Evolutionary conservation across 1,140 invertebrate genomes (phyloP).

Genomic region (Zelostemma sp.): DNA sequence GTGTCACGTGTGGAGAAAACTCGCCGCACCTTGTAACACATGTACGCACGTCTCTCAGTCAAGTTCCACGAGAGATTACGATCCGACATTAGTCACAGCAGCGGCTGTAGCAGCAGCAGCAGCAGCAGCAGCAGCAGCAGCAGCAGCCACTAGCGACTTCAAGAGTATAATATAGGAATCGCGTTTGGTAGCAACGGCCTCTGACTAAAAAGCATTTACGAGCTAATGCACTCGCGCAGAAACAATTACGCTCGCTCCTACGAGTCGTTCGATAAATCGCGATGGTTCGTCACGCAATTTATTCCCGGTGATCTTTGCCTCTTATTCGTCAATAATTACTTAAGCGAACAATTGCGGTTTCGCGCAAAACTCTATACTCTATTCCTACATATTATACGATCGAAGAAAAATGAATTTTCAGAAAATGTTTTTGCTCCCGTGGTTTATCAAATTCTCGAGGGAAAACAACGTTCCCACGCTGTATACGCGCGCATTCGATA

Average conservation of each 20-base stretch:
- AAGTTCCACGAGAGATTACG: slow-evolving; percentile 10
- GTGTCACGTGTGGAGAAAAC: slow-evolving; percentile 28
- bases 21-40: slow-evolving; percentile 21
- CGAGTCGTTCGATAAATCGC: neutral
- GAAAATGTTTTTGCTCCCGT: too few relatives aligned
- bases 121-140: too few relatives aligned
- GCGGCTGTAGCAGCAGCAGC: too few relatives aligned
- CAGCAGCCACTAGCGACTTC: too few relatives aligned
- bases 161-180: too few relatives aligned
- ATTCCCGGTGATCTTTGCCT: neutral
- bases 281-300: neutral
- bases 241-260: neutral
- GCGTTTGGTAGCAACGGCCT: slow-evolving; percentile 13
- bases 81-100: slow-evolving; percentile 7
- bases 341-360: too few relatives aligned
- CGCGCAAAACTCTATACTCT: too few relatives aligned
- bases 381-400: too few relatives aligned
- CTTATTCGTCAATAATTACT: too few relatives aligned
- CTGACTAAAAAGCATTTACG: slow-evolving; percentile 11
- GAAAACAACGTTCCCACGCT: slow-evolving; percentile 17
- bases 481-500: neutral
- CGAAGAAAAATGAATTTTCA: too few relatives aligned
- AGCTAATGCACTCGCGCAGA: neutral
- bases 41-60: slow-evolving; percentile 22
- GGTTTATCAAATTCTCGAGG: too few relatives aligned